A percentile compares a stretch with the other conserved stretches of the same genome.
Evolutionary conservation across 2,113 vertebrate genomes (phyloP).

Genomic region (Gila orcuttii): DNA sequence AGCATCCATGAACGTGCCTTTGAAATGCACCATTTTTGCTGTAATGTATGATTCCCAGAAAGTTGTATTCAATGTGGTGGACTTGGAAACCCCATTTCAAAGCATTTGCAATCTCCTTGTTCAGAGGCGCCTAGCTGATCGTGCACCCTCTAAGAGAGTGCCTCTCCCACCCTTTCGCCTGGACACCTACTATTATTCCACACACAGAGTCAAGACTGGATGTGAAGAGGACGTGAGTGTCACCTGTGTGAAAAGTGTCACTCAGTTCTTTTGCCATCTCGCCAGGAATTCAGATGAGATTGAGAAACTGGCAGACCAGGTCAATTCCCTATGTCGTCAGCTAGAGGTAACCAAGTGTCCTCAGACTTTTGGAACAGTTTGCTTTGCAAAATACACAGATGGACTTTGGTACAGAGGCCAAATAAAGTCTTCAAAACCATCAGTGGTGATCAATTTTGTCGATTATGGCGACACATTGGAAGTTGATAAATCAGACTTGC

Average conservation of each 20-base stretch:
- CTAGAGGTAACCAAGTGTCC: conserved; percentile 63
- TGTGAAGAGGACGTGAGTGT: conserved; percentile 83
- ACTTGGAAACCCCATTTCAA: conserved; percentile 90
- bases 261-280: conserved; percentile 88
- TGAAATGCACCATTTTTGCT: conserved; percentile 91
- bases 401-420: conserved; percentile 88
- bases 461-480: conserved; percentile 88
- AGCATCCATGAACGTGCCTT: conserved; percentile 63
- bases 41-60: conserved; percentile 78
- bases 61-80: conserved; percentile 84
- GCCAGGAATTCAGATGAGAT: conserved; percentile 76
- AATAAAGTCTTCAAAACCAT: conserved; percentile 72
- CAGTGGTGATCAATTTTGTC: conserved; percentile 84
- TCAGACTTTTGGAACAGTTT: conserved; percentile 74
- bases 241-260: conserved; percentile 78
- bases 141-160: conserved; percentile 65
- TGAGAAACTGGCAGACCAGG: conserved; percentile 72
- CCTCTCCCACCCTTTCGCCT: conserved; percentile 75
- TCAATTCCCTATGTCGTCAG: conserved; percentile 71
- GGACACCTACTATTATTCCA: conserved; percentile 87
- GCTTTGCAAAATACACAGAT: conserved; percentile 88
- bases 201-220: conserved; percentile 85
- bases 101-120: conserved; percentile 82
- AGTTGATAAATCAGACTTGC: conserved; percentile 75
- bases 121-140: conserved; percentile 71